Conservation (phyloP, 2,797 vertebrate species). For the Falco peregrinus region DNA sequence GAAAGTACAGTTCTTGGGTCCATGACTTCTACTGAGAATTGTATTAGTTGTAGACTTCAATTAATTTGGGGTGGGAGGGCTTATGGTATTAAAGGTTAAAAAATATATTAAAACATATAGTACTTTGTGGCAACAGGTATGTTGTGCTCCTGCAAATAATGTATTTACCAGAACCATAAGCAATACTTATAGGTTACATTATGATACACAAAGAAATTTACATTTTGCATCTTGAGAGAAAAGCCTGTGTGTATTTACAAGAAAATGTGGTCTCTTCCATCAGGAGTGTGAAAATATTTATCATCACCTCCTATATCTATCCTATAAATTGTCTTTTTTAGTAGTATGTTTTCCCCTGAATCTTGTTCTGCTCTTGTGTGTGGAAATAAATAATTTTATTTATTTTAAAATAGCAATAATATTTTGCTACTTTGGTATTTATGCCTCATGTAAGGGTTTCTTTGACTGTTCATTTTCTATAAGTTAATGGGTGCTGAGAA, state of each 20-base stretch:
- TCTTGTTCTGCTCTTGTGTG: neutral
- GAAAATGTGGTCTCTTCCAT: neutral
- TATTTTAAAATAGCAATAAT: neutral
- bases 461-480: neutral
- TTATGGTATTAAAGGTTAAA: neutral
- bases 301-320: neutral
- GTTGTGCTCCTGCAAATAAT: neutral
- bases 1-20: neutral
- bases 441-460: neutral
- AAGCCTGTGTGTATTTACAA: neutral
- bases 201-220: neutral
- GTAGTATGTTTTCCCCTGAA: neutral
- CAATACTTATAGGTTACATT: neutral
- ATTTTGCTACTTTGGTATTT: neutral
- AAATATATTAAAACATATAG: neutral
- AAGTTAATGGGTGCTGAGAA: neutral
- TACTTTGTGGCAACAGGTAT: neutral
- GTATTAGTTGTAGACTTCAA: neutral
- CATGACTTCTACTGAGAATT: neutral
- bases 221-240: neutral
- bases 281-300: neutral
- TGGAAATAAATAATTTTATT: neutral
- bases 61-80: fast-evolving
- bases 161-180: neutral
- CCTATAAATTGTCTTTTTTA: neutral